phyloP scores from a whole-genome alignment of 2,113 vertebrate genomes.

The Paramisgurnus dabryanus region DNA sequence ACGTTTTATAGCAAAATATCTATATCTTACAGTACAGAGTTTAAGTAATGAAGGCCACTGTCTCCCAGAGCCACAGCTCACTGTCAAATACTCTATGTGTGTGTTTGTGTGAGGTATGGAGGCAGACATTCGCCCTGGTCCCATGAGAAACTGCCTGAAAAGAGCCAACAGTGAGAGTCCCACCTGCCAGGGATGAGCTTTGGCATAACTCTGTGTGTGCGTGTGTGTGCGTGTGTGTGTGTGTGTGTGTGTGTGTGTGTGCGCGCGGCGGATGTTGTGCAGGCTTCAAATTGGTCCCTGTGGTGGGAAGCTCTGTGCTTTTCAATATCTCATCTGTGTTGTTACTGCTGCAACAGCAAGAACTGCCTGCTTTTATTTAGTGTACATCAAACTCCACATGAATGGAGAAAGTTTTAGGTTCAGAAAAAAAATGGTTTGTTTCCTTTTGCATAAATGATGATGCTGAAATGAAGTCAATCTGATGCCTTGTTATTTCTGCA shows the following conservation, averaged over 20 bases:
- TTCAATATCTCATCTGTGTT: slow-evolving; percentile 40
- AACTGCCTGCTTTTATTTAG: slow-evolving; percentile 27
- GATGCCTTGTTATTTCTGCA: slow-evolving; percentile 2
- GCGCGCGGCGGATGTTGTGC: slow-evolving; percentile 25
- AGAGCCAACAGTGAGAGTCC: slow-evolving; percentile 51
- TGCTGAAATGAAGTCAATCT: not conserved
- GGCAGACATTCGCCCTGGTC: slow-evolving; percentile 46
- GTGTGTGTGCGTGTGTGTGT: slow-evolving; percentile 13
- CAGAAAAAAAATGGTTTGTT: slow-evolving; percentile 8
- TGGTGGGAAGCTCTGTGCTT: slow-evolving; percentile 47
- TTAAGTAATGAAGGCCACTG: slow-evolving; percentile 46
- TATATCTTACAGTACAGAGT: slow-evolving; percentile 24
- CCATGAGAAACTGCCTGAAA: slow-evolving; percentile 48
- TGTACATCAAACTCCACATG: slow-evolving; percentile 28
- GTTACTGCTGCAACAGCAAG: slow-evolving; percentile 18
- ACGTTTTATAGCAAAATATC: slow-evolving; percentile 3
- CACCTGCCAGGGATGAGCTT: slow-evolving; percentile 56
- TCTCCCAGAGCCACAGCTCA: slow-evolving; percentile 20
- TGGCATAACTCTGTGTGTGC: slow-evolving; percentile 33
- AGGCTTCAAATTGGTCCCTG: slow-evolving; percentile 54
- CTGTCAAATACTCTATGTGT: slow-evolving; percentile 44
- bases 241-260: slow-evolving; percentile 38
- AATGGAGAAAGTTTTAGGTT: not conserved
- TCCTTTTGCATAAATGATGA: not conserved
- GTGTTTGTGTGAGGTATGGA: slow-evolving; percentile 37